Evolutionary conservation across 2,888 invertebrate genomes (phyloP).

Genomic region (Oscheius myriophilus): DNA sequence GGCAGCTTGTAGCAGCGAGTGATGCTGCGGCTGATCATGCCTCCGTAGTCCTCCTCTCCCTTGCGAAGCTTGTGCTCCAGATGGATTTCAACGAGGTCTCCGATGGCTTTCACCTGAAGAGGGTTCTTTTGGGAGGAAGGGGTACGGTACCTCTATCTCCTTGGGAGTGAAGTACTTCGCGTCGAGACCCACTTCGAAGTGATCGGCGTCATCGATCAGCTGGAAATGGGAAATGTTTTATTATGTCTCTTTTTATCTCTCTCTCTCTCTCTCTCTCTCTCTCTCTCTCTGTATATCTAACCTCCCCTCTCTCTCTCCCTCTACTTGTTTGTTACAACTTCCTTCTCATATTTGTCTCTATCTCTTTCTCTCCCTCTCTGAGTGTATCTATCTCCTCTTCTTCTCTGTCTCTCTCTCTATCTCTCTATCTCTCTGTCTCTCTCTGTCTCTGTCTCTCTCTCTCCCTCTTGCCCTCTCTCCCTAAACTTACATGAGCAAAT

Average conservation of each 20-base stretch:
- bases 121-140: not conserved
- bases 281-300: not conserved
- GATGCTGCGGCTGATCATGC: slow-evolving; percentile 11
- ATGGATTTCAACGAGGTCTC: slow-evolving; percentile 31
- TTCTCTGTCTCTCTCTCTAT: not conserved
- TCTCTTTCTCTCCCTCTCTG: too few species aligned
- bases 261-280: not conserved
- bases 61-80: slow-evolving; percentile 22
- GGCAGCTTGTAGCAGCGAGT: slow-evolving; percentile 30
- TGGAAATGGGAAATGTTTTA: not conserved
- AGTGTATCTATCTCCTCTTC: too few species aligned
- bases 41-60: slow-evolving; percentile 7
- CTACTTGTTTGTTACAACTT: too few species aligned
- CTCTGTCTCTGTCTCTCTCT: not conserved
- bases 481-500: slow-evolving; percentile 5
- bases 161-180: slow-evolving; percentile 27
- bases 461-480: not conserved
- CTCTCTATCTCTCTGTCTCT: not conserved
- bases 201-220: slow-evolving; percentile 25
- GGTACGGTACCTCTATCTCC: slow-evolving; percentile 25
- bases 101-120: slow-evolving; percentile 28
- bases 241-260: not conserved
- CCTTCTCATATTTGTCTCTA: too few species aligned
- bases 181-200: slow-evolving; percentile 25
- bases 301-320: not conserved